Conservation (phyloP, 1,140 invertebrate genomes). For the Drosophila micromelanica region DNA sequence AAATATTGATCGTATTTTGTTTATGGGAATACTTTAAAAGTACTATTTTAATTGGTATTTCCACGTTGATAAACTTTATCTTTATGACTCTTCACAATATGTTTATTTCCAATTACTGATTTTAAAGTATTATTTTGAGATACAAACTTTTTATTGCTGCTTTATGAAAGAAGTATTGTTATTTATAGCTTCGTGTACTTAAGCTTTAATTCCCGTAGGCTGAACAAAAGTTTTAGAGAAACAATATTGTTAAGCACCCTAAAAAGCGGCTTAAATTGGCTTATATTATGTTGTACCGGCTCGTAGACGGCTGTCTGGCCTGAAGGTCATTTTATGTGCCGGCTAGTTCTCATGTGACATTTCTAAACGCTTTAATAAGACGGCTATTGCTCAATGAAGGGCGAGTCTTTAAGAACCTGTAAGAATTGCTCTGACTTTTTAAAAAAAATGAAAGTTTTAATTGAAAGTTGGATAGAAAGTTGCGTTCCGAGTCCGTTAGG, state of each 20-base stretch:
- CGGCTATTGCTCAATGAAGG: conserved; percentile 1
- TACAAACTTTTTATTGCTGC: neutral
- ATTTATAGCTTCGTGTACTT: neutral
- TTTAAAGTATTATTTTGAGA: neutral
- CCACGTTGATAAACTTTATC: neutral
- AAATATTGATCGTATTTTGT: too few relatives aligned
- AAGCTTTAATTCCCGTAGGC: conserved; percentile 1
- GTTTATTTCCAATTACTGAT: neutral
- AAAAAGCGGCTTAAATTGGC: conserved; percentile 33
- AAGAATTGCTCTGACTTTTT: conserved; percentile 32
- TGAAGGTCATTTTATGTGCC: conserved; percentile 43
- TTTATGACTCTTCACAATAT: neutral
- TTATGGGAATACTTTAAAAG: too few relatives aligned
- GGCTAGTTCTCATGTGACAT: conserved; percentile 50
- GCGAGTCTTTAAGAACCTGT: conserved; percentile 46
- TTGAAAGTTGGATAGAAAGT: conserved; percentile 77
- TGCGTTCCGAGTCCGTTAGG: conserved; percentile 30
- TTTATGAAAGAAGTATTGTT: neutral
- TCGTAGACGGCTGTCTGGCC: neutral
- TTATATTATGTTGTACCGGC: neutral
- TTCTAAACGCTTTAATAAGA: conserved; percentile 31
- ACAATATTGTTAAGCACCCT: conserved; percentile 3
- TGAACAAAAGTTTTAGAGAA: neutral
- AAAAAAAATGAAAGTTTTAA: conserved; percentile 76
- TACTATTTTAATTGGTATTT: neutral